Evolutionary conservation across 2,113 vertebrate species (phyloP).

Genomic region (Mugil cephalus): DNA sequence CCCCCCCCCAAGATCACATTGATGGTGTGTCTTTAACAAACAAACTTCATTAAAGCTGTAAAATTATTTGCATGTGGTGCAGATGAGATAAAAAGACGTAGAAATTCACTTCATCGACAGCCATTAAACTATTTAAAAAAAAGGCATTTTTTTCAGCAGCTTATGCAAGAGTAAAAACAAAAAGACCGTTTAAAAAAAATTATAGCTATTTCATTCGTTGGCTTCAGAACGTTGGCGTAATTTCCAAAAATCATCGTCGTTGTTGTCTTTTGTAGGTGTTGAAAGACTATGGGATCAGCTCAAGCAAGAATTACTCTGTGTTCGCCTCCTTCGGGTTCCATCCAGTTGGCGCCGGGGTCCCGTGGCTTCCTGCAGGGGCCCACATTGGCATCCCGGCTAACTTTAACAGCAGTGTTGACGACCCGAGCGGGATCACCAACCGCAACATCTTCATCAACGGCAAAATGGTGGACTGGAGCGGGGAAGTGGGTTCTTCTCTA

Average conservation of each 20-base stretch:
- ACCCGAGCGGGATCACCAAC: slow-evolving; percentile 81
- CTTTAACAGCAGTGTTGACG: slow-evolving; percentile 84
- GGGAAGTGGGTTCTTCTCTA: slow-evolving; percentile 80
- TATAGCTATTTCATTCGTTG: background rate
- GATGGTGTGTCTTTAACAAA: too few species aligned
- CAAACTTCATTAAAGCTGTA: too few species aligned
- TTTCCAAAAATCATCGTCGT: background rate
- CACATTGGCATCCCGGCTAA: slow-evolving; percentile 91
- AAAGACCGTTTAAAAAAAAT: background rate
- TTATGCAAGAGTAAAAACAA: too few species aligned
- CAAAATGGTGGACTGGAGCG: slow-evolving; percentile 88
- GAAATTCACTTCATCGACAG: too few species aligned
- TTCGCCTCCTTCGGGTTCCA: slow-evolving; percentile 93
- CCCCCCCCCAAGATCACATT: too few species aligned
- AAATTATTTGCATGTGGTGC: background rate
- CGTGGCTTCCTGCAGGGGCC: slow-evolving; percentile 88
- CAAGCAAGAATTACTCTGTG: slow-evolving; percentile 78
- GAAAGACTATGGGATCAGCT: slow-evolving; percentile 79
- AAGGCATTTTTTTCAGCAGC: background rate
- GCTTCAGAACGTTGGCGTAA: background rate
- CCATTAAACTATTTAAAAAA: too few species aligned
- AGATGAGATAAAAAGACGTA: too few species aligned
- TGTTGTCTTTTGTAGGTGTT: slow-evolving; percentile 77
- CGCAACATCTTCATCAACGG: slow-evolving; percentile 86
- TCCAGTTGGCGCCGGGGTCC: slow-evolving; percentile 90